phyloP scores from a whole-genome alignment of 2,113 vertebrate genomes.

The Scytalopus superciliaris region DNA sequence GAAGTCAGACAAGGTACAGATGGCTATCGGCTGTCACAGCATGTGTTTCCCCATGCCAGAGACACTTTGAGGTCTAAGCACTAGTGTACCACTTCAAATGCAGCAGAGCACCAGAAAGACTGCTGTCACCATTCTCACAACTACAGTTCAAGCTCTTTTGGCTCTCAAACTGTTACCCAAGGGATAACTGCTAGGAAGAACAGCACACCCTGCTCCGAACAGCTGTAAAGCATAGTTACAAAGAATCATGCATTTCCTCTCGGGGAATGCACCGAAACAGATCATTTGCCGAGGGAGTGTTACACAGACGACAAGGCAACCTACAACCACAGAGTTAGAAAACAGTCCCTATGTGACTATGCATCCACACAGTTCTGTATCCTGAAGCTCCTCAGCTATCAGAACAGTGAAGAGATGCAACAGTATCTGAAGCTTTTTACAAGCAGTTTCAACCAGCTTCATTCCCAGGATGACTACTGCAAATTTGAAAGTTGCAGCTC shows the following conservation, averaged over 20 bases:
- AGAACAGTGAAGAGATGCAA: not conserved
- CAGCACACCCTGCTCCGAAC: not conserved
- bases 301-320: not conserved
- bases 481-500: not conserved
- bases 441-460: not conserved
- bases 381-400: not conserved
- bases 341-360: not conserved
- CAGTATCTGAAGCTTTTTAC: not conserved
- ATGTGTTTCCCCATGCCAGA: accelerated
- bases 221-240: not conserved
- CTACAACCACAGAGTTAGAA: not conserved
- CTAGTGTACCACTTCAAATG: not conserved
- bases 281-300: not conserved
- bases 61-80: not conserved
- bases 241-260: accelerated
- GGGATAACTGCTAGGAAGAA: not conserved
- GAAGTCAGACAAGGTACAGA: not conserved
- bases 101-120: not conserved
- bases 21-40: not conserved
- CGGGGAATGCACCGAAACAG: not conserved
- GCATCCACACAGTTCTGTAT: not conserved
- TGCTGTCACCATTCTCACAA: not conserved
- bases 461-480: not conserved
- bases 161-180: not conserved
- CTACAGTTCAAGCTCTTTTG: not conserved